Evolutionary conservation across 2,888 invertebrate genomes (phyloP).

Genomic region (Hemistola chrysoprasaria): DNA sequence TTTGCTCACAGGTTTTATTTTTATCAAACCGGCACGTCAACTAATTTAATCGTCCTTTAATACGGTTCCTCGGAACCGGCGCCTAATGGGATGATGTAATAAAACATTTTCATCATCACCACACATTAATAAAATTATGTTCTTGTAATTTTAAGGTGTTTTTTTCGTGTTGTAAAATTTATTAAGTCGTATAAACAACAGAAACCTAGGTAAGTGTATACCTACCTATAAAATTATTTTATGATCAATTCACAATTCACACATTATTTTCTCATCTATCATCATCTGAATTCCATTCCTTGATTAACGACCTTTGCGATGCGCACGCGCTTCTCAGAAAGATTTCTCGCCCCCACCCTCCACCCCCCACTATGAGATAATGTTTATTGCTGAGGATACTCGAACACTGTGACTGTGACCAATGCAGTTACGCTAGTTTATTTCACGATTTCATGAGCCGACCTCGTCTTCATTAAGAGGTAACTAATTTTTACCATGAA

Average conservation of each 20-base stretch:
- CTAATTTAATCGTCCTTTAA: too few relatives aligned
- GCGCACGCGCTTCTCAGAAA: conserved; percentile 53
- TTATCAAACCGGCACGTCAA: too few relatives aligned
- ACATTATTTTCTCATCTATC: conserved; percentile 26
- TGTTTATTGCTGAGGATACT: conserved; percentile 8
- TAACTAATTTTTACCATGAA: conserved; percentile 16
- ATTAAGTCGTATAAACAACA: conserved; percentile 6
- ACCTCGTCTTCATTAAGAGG: conserved; percentile 15
- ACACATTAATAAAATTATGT: too few relatives aligned
- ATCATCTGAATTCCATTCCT: conserved; percentile 50
- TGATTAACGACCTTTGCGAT: conserved; percentile 49
- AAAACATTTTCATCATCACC: too few relatives aligned
- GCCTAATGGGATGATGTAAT: too few relatives aligned
- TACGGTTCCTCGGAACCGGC: too few relatives aligned
- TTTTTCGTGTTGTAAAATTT: too few relatives aligned
- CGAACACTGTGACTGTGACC: conserved; percentile 34
- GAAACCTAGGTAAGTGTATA: too few relatives aligned
- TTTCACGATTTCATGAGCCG: conserved; percentile 40
- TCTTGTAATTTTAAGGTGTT: too few relatives aligned
- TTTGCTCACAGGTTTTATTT: too few relatives aligned
- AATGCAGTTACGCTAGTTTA: conserved; percentile 46
- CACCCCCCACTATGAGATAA: conserved; percentile 17
- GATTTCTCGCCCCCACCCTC: conserved; percentile 12
- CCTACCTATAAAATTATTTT: conserved; percentile 13
- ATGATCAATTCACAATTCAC: conserved; percentile 9